Percentiles rank a stretch among this genome's conserved stretches.
Conservation (phyloP, 1,140 invertebrate species). For the Brachionus asplanchnoidis region DNA sequence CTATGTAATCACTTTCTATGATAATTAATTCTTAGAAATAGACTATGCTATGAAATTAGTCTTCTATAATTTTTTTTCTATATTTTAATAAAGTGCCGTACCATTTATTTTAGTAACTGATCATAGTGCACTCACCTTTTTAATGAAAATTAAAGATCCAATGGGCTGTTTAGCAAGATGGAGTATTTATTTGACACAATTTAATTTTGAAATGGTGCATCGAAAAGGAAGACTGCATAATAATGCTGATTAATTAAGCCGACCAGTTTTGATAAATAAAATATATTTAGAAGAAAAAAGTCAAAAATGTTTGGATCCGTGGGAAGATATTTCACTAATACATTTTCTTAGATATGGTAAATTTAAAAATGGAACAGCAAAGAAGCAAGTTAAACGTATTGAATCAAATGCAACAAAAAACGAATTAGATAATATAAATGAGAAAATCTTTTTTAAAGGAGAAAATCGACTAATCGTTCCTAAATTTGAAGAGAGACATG, state of each 20-base stretch:
- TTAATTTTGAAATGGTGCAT: neutral
- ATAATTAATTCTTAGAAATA: no score
- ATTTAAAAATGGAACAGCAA: neutral
- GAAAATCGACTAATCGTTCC: neutral
- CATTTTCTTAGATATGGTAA: neutral
- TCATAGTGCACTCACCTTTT: slow-evolving; percentile 57
- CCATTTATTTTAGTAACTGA: slow-evolving; percentile 60
- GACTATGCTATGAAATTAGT: no score
- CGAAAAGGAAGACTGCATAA: neutral
- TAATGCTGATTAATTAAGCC: neutral
- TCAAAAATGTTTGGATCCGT: neutral
- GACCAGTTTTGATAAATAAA: neutral
- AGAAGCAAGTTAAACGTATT: neutral
- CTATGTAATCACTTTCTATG: no score
- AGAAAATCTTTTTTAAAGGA: neutral
- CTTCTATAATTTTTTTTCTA: no score
- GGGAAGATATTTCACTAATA: neutral
- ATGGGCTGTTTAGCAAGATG: neutral
- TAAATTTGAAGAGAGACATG: neutral
- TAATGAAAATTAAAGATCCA: neutral
- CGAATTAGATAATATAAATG: neutral
- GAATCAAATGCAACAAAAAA: neutral
- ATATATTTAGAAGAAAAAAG: neutral
- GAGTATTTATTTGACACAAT: neutral
- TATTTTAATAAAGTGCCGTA: no score